phyloP scores from a whole-genome alignment of 2,113 vertebrate genomes.

The Lipophrys pholis region DNA sequence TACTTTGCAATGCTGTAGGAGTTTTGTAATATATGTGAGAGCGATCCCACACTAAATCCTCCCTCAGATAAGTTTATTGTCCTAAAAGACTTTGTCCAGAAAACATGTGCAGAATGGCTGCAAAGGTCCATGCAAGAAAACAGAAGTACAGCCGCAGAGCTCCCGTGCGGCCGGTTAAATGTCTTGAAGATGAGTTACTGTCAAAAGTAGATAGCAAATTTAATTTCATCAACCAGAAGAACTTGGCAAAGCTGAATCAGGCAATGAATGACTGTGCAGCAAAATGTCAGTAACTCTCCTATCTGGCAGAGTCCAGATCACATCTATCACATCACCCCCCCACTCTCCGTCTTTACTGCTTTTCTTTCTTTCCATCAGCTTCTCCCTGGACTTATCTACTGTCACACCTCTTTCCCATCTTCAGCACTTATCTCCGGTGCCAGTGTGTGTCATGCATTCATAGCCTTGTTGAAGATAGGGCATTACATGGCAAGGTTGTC shows the following conservation, averaged over 20 bases:
- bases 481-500: conserved; percentile 59
- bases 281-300: conserved; percentile 22
- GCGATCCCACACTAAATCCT: conserved; percentile 40
- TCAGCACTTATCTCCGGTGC: conserved; percentile 62
- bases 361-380: neutral
- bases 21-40: conserved; percentile 41
- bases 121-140: conserved; percentile 15
- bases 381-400: conserved; percentile 62
- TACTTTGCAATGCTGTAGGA: conserved; percentile 28
- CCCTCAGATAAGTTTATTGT: conserved; percentile 36
- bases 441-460: conserved; percentile 64
- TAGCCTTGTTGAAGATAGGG: conserved; percentile 57
- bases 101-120: conserved; percentile 8
- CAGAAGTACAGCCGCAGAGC: conserved; percentile 20
- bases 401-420: conserved; percentile 62
- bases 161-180: neutral
- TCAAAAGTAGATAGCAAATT: conserved; percentile 30
- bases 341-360: neutral
- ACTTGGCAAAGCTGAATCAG: conserved; percentile 7
- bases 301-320: conserved; percentile 11
- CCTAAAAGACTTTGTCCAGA: conserved; percentile 3
- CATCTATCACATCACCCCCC: conserved; percentile 13
- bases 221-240: conserved; percentile 34
- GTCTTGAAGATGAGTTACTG: conserved; percentile 36
- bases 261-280: conserved; percentile 8